phyloP scores from a whole-genome alignment of 2,797 vertebrate species.

The Ataeniobius toweri region DNA sequence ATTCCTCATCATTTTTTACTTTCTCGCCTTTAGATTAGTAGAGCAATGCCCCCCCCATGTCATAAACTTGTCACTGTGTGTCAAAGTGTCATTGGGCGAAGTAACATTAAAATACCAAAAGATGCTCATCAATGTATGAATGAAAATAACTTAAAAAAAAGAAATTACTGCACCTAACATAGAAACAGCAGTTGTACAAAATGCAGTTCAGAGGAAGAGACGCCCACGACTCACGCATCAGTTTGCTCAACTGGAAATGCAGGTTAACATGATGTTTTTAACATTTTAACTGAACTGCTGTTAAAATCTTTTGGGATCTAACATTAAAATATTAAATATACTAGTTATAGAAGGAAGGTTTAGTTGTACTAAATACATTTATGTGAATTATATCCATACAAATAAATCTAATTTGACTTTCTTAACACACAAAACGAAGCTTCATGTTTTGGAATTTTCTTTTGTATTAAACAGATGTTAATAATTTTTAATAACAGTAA shows the following conservation, averaged over 20 bases:
- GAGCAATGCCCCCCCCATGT: too few relatives aligned
- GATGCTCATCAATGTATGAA: not conserved
- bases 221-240: not conserved
- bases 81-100: too few relatives aligned
- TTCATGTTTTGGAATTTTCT: not conserved
- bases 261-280: not conserved
- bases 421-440: not conserved
- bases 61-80: too few relatives aligned
- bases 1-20: not conserved
- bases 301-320: not conserved
- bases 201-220: not conserved
- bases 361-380: not conserved
- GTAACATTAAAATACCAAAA: too few relatives aligned
- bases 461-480: not conserved
- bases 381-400: not conserved
- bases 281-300: not conserved
- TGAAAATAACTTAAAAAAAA: not conserved
- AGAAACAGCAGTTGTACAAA: not conserved
- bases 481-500: not conserved
- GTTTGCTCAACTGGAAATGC: not conserved
- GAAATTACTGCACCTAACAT: not conserved
- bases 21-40: too few relatives aligned
- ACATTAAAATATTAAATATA: not conserved
- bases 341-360: too few relatives aligned
- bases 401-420: not conserved